Percentiles rank a stretch among this genome's conserved stretches.
These are phyloP conservation scores for Penaeus indicus DNA, from an alignment of 1,140 invertebrate species.

Conservation along the genomic window DNA sequence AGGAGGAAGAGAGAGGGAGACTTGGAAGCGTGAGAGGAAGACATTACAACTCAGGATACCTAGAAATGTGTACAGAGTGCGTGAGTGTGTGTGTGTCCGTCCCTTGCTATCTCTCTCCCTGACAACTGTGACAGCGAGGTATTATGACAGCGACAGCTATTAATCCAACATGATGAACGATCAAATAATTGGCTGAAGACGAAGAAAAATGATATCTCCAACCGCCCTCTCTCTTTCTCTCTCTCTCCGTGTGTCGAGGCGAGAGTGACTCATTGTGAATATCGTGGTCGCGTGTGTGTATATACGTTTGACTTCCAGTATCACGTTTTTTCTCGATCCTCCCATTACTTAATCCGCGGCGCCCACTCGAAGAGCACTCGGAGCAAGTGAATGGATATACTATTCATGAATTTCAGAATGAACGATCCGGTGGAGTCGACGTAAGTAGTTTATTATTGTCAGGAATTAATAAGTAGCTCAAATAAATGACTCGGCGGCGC, in stretches of 20 bases:
- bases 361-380: neutral
- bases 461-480: slow-evolving; percentile 51
- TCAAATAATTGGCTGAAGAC: slow-evolving; percentile 49
- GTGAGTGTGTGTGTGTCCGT: no score
- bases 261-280: neutral
- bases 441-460: slow-evolving; percentile 51
- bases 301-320: no score
- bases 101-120: no score
- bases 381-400: neutral
- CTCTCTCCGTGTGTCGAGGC: neutral
- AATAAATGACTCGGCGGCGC: slow-evolving; percentile 43
- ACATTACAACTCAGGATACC: neutral
- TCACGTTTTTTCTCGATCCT: no score
- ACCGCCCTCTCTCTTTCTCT: neutral
- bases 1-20: neutral
- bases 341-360: no score
- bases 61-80: no score
- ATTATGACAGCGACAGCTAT: slow-evolving; percentile 26
- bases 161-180: slow-evolving; percentile 48
- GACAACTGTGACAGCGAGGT: slow-evolving; percentile 25
- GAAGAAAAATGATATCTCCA: slow-evolving; percentile 22
- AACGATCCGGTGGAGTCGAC: slow-evolving; percentile 16
- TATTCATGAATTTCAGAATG: neutral
- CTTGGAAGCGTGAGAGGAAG: no score
- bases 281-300: no score